phyloP scores from a whole-genome alignment of 2,797 vertebrate species.

The Psittacula echo region DNA sequence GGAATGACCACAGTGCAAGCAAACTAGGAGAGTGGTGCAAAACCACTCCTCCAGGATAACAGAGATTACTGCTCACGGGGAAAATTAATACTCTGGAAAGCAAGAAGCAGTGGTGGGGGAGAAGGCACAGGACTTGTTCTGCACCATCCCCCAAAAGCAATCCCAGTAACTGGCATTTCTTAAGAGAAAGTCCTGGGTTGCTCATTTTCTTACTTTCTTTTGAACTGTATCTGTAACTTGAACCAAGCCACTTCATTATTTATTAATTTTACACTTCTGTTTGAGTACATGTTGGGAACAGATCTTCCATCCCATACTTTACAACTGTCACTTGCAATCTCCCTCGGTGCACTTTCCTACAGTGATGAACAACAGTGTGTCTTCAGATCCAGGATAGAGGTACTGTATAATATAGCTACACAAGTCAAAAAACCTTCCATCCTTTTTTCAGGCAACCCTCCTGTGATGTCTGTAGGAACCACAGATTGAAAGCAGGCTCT shows the following conservation, averaged over 20 bases:
- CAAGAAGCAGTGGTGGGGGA: not conserved
- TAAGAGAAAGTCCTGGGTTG: not conserved
- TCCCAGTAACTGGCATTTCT: not conserved
- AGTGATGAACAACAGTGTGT: not conserved
- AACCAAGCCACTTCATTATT: not conserved
- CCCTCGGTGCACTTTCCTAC: not conserved
- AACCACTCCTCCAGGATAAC: not conserved
- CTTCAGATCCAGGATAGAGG: not conserved
- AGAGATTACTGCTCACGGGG: not conserved
- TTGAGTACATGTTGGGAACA: not conserved
- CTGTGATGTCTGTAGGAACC: not conserved
- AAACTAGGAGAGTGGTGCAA: not conserved
- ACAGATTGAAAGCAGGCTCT: constrained; percentile 20
- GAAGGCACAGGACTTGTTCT: not conserved
- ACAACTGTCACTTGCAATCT: not conserved
- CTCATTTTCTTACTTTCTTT: not conserved
- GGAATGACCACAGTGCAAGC: not conserved
- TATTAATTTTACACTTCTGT: not conserved
- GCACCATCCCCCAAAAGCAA: not conserved
- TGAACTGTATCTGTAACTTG: not conserved
- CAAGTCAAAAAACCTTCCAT: not conserved
- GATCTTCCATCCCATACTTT: not conserved
- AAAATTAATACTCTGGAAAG: not conserved
- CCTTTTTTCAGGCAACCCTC: not conserved
- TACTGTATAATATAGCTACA: not conserved